phyloP scores from a whole-genome alignment of 2,888 invertebrate species.

The Apocheima hispidaria region DNA sequence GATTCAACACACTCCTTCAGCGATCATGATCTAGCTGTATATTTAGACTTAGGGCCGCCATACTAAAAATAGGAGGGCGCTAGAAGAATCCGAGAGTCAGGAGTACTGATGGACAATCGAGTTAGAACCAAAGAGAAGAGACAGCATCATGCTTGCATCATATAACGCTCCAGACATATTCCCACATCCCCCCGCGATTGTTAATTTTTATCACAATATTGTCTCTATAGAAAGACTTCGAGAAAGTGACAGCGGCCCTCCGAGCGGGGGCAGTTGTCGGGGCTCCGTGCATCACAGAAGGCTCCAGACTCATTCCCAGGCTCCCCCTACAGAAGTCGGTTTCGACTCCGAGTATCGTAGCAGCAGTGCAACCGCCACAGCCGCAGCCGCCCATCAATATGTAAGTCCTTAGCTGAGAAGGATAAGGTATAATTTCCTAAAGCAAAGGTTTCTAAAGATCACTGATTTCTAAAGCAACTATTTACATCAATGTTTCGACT shows the following conservation, averaged over 20 bases:
- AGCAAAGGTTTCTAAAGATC: background rate
- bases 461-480: background rate
- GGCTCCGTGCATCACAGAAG: conserved; percentile 74
- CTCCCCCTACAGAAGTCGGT: conserved; percentile 95
- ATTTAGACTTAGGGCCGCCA: too few relatives aligned
- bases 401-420: conserved; percentile 53
- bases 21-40: too few relatives aligned
- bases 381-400: conserved; percentile 66
- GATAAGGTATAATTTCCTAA: conserved; percentile 8
- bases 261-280: conserved; percentile 58
- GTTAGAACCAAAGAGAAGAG: too few relatives aligned
- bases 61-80: too few relatives aligned
- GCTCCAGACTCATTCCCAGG: conserved; percentile 74
- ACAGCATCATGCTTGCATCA: too few relatives aligned
- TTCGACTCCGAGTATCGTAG: conserved; percentile 95
- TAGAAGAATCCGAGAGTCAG: too few relatives aligned
- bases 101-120: too few relatives aligned
- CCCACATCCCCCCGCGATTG: too few relatives aligned
- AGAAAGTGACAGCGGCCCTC: conserved; percentile 86
- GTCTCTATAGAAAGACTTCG: conserved; percentile 90
- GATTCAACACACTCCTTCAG: too few relatives aligned
- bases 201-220: background rate
- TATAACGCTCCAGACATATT: too few relatives aligned
- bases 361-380: conserved; percentile 78
- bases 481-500: background rate